phyloP scores from a whole-genome alignment of 2,113 vertebrate species.

The Sapayoa aenigma region DNA sequence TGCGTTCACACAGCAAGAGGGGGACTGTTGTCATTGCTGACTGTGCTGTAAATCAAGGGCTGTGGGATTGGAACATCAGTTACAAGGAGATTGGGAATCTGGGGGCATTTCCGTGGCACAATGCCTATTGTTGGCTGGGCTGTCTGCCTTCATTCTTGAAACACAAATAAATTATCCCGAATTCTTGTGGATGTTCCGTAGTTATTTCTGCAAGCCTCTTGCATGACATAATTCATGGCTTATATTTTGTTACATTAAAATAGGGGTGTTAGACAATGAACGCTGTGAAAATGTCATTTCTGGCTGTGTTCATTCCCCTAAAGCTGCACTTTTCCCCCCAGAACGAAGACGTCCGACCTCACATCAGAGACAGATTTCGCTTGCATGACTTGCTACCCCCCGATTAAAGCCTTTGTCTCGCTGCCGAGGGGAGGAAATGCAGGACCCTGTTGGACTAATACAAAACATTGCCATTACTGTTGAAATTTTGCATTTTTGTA shows the following conservation, averaged over 20 bases:
- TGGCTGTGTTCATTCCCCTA: background rate
- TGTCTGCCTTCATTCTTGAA: background rate
- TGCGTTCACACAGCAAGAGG: rapidly evolving
- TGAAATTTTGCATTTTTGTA: conserved; percentile 84
- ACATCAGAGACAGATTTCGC: conserved; percentile 96
- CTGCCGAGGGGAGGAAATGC: conserved; percentile 78
- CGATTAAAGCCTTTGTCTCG: conserved; percentile 81
- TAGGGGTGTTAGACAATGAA: background rate
- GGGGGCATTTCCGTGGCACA: background rate
- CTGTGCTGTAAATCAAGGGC: background rate
- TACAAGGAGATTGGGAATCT: rapidly evolving
- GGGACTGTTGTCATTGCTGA: background rate
- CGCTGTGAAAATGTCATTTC: background rate
- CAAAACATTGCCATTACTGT: conserved; percentile 93
- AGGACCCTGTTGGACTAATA: conserved; percentile 87
- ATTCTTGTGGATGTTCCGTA: rapidly evolving
- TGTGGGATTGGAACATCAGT: rapidly evolving
- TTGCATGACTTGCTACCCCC: conserved; percentile 97
- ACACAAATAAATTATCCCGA: background rate
- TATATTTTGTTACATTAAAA: background rate
- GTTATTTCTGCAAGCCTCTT: background rate
- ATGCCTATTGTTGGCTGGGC: background rate
- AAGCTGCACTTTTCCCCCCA: conserved; percentile 45
- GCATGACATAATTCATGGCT: rapidly evolving
- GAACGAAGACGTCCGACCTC: conserved; percentile 97